These are phyloP conservation scores for Nasonia giraulti DNA, from an alignment of 1,140 invertebrate species.

Conservation along the genomic window DNA sequence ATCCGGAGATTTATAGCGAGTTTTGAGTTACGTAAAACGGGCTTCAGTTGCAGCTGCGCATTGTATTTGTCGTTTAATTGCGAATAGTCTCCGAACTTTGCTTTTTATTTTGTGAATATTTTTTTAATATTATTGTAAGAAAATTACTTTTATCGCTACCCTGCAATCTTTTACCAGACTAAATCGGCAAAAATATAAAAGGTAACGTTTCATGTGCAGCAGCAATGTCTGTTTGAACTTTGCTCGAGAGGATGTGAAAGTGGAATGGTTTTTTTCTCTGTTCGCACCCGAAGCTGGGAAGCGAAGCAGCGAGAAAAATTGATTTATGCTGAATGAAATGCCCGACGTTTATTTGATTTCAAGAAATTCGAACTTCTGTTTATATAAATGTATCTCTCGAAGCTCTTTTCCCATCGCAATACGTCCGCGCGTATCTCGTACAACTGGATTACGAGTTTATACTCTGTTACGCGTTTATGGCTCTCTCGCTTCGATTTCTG, in stretches of 20 bases:
- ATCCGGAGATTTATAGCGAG: background rate
- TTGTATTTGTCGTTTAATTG: background rate
- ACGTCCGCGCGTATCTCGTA: background rate
- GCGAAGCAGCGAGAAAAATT: conserved; percentile 2
- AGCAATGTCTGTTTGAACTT: background rate
- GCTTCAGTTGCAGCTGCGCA: background rate
- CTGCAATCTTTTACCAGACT: no score
- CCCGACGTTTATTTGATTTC: background rate
- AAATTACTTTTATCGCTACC: no score
- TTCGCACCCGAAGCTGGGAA: background rate
- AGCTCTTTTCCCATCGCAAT: background rate
- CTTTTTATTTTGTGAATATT: background rate
- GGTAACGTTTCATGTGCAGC: background rate
- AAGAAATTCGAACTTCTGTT: background rate
- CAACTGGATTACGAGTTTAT: background rate
- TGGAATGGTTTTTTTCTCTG: background rate
- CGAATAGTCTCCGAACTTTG: background rate
- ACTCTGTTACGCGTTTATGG: background rate
- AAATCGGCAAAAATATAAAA: no score
- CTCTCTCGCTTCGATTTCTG: background rate
- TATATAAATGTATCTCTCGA: background rate
- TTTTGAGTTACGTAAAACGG: background rate
- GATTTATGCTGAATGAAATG: conserved; percentile 16
- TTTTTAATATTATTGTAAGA: background rate
- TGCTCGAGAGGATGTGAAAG: conserved; percentile 12